Evolutionary conservation across 2,888 invertebrate genomes (phyloP).

Genomic region (Fissipunctia ypsillon): DNA sequence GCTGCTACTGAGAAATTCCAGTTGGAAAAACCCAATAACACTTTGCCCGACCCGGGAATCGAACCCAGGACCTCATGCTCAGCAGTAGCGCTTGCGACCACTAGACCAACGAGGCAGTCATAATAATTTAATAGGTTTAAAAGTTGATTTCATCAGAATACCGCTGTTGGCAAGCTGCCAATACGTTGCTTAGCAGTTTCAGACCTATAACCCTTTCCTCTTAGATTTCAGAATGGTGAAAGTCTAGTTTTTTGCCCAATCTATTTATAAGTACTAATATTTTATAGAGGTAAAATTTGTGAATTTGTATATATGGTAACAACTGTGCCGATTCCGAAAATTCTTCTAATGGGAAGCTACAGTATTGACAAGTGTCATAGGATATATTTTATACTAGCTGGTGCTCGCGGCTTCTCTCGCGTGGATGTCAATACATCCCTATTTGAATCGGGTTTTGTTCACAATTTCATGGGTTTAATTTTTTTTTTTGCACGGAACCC

Average conservation of each 20-base stretch:
- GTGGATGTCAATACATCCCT: too few relatives aligned
- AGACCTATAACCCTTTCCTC: conserved; percentile 5
- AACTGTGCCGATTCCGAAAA: too few relatives aligned
- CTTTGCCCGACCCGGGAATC: background rate
- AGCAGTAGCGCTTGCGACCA: background rate
- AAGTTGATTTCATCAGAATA: conserved; percentile 36
- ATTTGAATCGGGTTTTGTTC: too few relatives aligned
- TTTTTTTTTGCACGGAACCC: too few relatives aligned
- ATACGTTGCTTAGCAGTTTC: conserved; percentile 32
- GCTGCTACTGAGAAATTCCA: background rate
- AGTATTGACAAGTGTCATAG: too few relatives aligned
- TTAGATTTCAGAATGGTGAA: conserved; percentile 16
- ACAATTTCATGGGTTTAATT: too few relatives aligned
- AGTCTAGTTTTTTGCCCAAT: background rate
- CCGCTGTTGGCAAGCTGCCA: conserved; percentile 36
- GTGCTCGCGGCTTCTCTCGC: too few relatives aligned
- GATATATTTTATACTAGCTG: too few relatives aligned
- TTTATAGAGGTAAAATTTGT: too few relatives aligned
- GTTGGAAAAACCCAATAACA: background rate
- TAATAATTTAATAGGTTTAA: conserved; percentile 31
- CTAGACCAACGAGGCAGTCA: background rate
- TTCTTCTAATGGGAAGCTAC: too few relatives aligned
- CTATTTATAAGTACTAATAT: too few relatives aligned
- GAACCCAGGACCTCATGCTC: background rate
- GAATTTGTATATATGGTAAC: too few relatives aligned